Percentiles rank a stretch among this genome's conserved stretches.
Evolutionary conservation across 2,113 vertebrate species (phyloP).

Genomic region (Pollachius pollachius): DNA sequence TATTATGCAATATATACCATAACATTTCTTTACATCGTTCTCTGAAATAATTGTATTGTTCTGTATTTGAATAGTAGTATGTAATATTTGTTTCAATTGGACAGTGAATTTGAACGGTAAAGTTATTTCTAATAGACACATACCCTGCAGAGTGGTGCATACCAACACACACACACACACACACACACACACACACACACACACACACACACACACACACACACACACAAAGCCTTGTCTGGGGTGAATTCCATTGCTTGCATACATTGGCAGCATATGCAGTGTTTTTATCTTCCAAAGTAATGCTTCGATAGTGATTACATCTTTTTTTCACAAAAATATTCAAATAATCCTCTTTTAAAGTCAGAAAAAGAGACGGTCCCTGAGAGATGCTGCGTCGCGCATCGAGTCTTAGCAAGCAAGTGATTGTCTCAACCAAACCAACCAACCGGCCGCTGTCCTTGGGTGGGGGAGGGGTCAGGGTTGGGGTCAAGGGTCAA

Average conservation of each 20-base stretch:
- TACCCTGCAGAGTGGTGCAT: conserved; percentile 16
- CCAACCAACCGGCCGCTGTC: conserved; percentile 56
- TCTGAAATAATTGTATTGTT: conserved; percentile 21
- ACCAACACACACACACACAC: conserved; percentile 51
- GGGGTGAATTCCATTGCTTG: conserved; percentile 69
- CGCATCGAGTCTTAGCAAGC: conserved; percentile 65
- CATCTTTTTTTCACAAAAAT: conserved; percentile 60
- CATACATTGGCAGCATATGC: conserved; percentile 45
- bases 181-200: conserved; percentile 19
- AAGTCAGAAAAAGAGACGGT: conserved; percentile 71
- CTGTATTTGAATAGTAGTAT: not conserved
- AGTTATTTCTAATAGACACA: conserved; percentile 65
- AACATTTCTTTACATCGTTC: conserved; percentile 23
- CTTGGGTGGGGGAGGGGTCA: conserved; percentile 20
- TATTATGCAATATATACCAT: conserved; percentile 39
- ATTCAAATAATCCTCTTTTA: conserved; percentile 76
- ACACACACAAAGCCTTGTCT: conserved; percentile 88
- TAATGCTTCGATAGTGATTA: conserved; percentile 47
- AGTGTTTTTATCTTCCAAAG: conserved; percentile 58
- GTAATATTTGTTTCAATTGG: conserved; percentile 39
- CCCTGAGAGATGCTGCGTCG: conserved; percentile 72
- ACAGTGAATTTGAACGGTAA: conserved; percentile 70
- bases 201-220: conserved; percentile 18
- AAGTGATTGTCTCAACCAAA: conserved; percentile 66
- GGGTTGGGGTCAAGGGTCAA: conserved; percentile 20